A percentile compares a stretch with the other conserved stretches of the same genome.
Evolutionary conservation across 2,888 invertebrate genomes (phyloP).

Genomic region (Steromphala cineraria): DNA sequence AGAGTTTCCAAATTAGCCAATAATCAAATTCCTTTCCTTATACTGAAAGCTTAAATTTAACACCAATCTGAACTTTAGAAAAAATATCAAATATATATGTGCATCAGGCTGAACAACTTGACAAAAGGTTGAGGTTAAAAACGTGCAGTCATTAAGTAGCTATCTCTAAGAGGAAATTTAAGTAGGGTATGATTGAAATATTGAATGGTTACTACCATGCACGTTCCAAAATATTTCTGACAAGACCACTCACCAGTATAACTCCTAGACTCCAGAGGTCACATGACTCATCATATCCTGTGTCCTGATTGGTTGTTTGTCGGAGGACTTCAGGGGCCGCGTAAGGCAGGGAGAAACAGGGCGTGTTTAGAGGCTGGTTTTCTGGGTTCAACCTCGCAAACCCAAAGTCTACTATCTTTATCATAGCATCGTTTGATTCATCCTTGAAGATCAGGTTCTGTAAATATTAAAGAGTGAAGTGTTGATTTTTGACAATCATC

Average conservation of each 20-base stretch:
- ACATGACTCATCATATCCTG: constrained; percentile 89
- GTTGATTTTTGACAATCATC: too few relatives aligned
- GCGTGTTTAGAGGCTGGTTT: constrained; percentile 79
- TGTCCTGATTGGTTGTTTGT: constrained; percentile 75
- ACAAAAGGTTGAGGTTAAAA: neutral
- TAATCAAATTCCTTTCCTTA: too few relatives aligned
- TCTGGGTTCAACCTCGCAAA: constrained; percentile 87
- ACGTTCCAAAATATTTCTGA: too few relatives aligned
- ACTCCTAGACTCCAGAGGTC: constrained; percentile 98
- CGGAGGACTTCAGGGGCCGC: constrained; percentile 95
- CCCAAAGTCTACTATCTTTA: constrained; percentile 97
- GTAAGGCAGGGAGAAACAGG: constrained; percentile 95
- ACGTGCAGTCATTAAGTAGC: too few relatives aligned
- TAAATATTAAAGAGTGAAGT: constrained; percentile 39
- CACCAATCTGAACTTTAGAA: too few relatives aligned
- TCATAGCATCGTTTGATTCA: constrained; percentile 79
- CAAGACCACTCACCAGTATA: constrained; percentile 81
- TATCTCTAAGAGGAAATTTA: too few relatives aligned
- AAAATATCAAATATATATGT: too few relatives aligned
- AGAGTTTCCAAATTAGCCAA: neutral
- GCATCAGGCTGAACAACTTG: neutral
- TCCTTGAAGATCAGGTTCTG: constrained; percentile 84
- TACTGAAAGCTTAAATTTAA: too few relatives aligned
- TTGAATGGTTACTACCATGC: too few relatives aligned
- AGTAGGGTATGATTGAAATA: too few relatives aligned